These are phyloP conservation scores for Platysteira castanea DNA, from an alignment of 2,113 vertebrate species.

Conservation along the genomic window DNA sequence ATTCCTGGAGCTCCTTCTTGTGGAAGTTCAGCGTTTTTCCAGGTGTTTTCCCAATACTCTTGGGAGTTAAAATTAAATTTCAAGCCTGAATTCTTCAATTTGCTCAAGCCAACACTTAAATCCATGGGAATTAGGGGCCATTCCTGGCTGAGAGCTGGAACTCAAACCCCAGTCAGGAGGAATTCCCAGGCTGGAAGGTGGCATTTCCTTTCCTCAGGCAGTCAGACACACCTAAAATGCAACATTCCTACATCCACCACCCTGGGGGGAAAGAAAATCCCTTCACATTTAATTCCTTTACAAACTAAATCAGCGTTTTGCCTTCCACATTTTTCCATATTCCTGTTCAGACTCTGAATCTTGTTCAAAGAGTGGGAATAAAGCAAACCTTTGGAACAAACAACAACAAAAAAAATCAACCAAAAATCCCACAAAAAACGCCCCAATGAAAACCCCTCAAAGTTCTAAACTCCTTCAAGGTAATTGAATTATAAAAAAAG, in stretches of 20 bases:
- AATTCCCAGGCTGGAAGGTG: background rate
- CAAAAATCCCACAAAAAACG: fast-evolving
- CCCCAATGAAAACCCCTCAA: fast-evolving
- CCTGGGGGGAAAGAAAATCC: background rate
- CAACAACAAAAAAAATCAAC: background rate
- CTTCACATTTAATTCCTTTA: background rate
- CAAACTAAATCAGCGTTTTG: background rate
- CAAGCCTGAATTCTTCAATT: background rate
- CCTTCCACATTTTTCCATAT: background rate
- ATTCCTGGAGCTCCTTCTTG: background rate
- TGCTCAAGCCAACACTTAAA: background rate
- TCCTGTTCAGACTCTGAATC: background rate
- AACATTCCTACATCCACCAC: background rate
- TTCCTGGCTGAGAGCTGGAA: background rate
- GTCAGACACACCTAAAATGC: background rate
- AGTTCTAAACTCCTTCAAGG: background rate
- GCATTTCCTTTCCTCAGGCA: background rate
- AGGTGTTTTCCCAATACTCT: background rate
- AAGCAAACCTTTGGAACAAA: background rate
- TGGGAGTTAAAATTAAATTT: background rate
- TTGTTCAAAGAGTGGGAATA: background rate
- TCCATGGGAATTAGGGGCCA: background rate
- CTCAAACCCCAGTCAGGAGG: background rate
- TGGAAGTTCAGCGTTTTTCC: background rate
- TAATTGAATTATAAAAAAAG: background rate